Evolutionary conservation across 2,113 vertebrate genomes (phyloP).

Genomic region (Tympanuchus pallidicinctus): DNA sequence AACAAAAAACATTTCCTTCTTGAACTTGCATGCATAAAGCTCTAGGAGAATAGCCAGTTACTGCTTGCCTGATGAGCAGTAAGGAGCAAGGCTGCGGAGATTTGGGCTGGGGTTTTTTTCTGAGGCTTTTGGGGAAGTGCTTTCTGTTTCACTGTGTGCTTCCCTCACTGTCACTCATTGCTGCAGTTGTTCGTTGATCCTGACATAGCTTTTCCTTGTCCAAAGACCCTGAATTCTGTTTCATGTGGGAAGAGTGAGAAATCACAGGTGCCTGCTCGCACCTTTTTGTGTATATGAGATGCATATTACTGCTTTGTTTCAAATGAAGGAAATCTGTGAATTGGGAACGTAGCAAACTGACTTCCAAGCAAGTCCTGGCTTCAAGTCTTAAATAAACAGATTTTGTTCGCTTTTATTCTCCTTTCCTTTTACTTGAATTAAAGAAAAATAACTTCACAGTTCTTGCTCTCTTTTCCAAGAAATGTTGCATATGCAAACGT

Average conservation of each 20-base stretch:
- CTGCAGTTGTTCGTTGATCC: background rate
- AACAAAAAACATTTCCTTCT: background rate
- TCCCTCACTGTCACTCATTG: background rate
- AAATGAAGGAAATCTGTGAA: background rate
- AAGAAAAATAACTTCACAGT: background rate
- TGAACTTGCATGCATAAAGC: background rate
- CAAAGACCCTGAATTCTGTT: background rate
- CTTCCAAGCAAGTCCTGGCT: background rate
- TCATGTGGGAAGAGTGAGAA: background rate
- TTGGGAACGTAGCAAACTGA: background rate
- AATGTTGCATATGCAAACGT: no score
- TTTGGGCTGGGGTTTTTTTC: background rate
- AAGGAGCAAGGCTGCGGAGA: background rate
- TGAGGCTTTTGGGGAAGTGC: background rate
- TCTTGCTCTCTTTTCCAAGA: no score
- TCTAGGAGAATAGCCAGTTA: background rate
- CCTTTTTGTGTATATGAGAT: background rate
- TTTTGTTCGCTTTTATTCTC: background rate
- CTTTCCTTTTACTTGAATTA: background rate
- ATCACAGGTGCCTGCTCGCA: fast-evolving
- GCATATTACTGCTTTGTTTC: fast-evolving
- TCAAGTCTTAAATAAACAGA: background rate
- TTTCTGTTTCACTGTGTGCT: background rate
- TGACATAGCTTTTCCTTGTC: background rate
- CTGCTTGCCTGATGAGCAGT: background rate